phyloP scores from a whole-genome alignment of 2,113 vertebrate species.

The Trinectes maculatus region DNA sequence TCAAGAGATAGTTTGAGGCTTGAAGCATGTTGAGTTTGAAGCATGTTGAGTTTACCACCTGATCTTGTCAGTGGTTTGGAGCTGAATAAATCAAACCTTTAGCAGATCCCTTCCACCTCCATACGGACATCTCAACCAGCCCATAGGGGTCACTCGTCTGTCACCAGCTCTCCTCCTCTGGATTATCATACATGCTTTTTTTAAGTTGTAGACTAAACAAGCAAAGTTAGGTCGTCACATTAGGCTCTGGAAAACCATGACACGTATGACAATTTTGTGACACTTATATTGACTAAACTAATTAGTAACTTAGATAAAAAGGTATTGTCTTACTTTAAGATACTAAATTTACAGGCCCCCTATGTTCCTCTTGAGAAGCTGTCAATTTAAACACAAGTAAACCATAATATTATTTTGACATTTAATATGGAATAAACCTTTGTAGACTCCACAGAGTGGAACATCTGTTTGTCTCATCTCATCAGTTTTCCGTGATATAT shows the following conservation, averaged over 20 bases:
- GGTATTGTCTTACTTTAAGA: too few relatives aligned
- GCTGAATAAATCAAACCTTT: background rate
- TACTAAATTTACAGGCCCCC: too few relatives aligned
- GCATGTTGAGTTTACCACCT: conserved; percentile 1
- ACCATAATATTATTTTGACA: conserved; percentile 2
- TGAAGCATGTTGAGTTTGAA: conserved; percentile 3
- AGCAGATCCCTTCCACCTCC: background rate
- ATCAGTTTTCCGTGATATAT: too few relatives aligned
- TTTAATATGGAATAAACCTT: background rate
- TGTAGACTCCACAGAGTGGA: background rate
- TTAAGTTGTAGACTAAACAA: background rate
- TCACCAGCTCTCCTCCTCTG: background rate
- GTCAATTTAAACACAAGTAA: too few relatives aligned
- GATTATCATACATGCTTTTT: background rate
- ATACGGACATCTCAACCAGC: background rate
- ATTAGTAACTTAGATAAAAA: too few relatives aligned
- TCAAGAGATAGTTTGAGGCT: background rate
- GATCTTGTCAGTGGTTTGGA: conserved; percentile 9
- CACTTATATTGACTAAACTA: too few relatives aligned
- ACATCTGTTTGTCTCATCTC: conserved; percentile 22
- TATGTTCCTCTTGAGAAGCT: too few relatives aligned
- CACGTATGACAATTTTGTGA: too few relatives aligned
- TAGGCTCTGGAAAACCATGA: too few relatives aligned
- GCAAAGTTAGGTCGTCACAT: too few relatives aligned
- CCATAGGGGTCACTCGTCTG: background rate